Conservation (phyloP, 2,797 vertebrate species). For the Corythornis leucogaster region DNA sequence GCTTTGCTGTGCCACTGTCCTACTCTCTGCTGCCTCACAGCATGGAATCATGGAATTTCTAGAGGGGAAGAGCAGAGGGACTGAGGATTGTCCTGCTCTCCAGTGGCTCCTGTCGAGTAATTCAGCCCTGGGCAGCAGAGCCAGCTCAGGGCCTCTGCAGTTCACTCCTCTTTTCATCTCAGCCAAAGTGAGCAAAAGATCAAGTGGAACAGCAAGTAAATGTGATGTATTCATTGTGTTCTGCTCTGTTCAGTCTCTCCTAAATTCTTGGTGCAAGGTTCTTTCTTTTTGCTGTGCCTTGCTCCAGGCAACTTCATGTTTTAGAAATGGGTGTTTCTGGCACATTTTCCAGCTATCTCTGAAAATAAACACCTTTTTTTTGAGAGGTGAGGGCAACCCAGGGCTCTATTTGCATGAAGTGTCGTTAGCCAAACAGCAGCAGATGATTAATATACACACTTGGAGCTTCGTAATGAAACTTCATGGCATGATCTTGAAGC, state of each 20-base stretch:
- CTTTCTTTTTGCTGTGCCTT: neutral
- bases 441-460: neutral
- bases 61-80: neutral
- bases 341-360: neutral
- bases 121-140: neutral
- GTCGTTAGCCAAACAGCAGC: neutral
- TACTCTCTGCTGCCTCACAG: neutral
- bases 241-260: neutral
- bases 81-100: fast-evolving
- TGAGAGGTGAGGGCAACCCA: neutral
- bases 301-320: neutral
- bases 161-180: neutral
- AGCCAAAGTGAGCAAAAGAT: neutral
- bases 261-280: neutral
- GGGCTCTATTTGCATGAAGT: neutral
- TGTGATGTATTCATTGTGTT: neutral
- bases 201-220: neutral
- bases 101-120: neutral
- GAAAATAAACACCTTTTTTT: neutral
- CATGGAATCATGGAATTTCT: neutral
- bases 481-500: neutral
- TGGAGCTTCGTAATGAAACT: neutral
- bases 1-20: neutral
- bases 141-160: neutral
- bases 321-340: neutral